Evolutionary conservation across 2,888 invertebrate genomes (phyloP).

Genomic region (Lottia scabra): DNA sequence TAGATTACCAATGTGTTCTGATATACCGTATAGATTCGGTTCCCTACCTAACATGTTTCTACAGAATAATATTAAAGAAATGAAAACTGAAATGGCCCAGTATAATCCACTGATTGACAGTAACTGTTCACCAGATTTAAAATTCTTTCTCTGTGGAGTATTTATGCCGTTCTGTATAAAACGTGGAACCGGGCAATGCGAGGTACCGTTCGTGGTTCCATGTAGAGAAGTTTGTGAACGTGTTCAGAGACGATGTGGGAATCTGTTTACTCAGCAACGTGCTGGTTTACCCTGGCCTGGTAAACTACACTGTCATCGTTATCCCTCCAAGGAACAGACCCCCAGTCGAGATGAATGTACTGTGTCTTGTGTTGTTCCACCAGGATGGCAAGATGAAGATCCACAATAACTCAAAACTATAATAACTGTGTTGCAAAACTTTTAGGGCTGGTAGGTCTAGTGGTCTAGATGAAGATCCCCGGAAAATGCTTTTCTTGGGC

Average conservation of each 20-base stretch:
- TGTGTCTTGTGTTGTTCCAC: constrained; percentile 41
- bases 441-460: no score
- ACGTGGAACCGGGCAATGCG: constrained; percentile 9
- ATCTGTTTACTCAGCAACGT: constrained; percentile 33
- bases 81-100: constrained; percentile 43
- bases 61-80: constrained; percentile 41
- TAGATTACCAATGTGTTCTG: constrained; percentile 42
- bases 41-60: constrained; percentile 57
- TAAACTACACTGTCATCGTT: constrained; percentile 60
- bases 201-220: constrained; percentile 44
- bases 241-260: constrained; percentile 39
- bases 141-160: constrained; percentile 51
- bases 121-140: constrained; percentile 42
- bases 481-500: no score
- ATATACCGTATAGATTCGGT: constrained; percentile 39
- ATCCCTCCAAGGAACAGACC: constrained; percentile 32
- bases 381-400: constrained; percentile 9
- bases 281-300: constrained; percentile 55
- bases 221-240: constrained; percentile 54
- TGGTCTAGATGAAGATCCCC: no score
- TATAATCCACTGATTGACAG: constrained; percentile 41
- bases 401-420: constrained; percentile 70
- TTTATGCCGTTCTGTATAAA: constrained; percentile 51
- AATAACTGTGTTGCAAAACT: no score
- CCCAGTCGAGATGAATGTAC: constrained; percentile 14